These are phyloP conservation scores for Junonia oenone DNA, from an alignment of 2,888 invertebrate species.

Conservation along the genomic window DNA sequence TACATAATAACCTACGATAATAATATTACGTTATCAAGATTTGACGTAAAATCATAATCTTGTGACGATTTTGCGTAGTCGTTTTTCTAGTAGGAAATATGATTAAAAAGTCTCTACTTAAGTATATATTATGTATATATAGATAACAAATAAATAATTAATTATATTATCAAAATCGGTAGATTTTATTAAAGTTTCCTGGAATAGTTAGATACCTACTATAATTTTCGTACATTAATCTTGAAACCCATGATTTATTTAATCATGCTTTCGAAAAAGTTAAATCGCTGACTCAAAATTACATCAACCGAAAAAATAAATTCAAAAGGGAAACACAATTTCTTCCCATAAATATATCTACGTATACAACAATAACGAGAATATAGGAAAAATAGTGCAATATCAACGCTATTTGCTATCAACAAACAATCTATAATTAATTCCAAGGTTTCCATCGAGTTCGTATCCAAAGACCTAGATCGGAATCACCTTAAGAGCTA, in stretches of 20 bases:
- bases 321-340: not conserved
- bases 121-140: no score
- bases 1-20: not conserved
- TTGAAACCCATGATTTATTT: no score
- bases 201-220: no score
- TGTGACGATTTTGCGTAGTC: not conserved
- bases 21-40: conserved; percentile 1
- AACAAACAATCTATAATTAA: conserved; percentile 13
- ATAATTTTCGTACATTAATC: no score
- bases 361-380: not conserved
- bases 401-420: conserved; percentile 3
- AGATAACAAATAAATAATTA: no score
- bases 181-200: no score
- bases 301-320: not conserved
- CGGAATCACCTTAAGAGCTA: not conserved
- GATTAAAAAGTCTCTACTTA: not conserved
- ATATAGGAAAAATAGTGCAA: not conserved
- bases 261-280: no score
- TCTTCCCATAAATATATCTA: not conserved
- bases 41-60: not conserved
- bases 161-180: no score
- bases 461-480: conserved; percentile 14
- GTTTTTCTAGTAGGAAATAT: not conserved
- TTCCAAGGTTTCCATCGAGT: conserved; percentile 16
- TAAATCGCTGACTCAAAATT: no score